These are phyloP conservation scores for Tenthredo amoena DNA, from an alignment of 2,888 invertebrate genomes.

Conservation along the genomic window DNA sequence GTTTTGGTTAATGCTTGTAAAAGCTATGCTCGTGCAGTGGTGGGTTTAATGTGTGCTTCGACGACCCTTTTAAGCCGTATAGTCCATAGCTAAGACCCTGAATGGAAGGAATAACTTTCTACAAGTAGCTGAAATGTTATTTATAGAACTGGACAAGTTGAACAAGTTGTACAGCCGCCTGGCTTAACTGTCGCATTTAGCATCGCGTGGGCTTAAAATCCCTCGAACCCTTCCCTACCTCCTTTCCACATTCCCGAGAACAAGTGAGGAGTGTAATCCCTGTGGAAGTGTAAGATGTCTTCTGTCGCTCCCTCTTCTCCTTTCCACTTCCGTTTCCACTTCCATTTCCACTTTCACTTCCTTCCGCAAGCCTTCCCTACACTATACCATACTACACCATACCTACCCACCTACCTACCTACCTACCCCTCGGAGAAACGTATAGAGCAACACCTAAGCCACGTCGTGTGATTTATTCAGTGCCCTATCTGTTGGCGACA, in stretches of 20 bases:
- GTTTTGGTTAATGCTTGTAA: conserved; percentile 11
- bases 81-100: conserved; percentile 50
- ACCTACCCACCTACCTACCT: neutral
- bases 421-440: conserved; percentile 43
- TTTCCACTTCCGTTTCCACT: conserved; percentile 22
- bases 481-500: conserved; percentile 54
- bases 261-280: conserved; percentile 54
- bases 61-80: conserved; percentile 47
- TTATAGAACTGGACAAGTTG: conserved; percentile 53
- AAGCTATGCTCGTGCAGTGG: neutral
- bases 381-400: neutral
- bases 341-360: conserved; percentile 42
- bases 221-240: neutral
- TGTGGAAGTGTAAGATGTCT: conserved; percentile 55
- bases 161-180: conserved; percentile 1
- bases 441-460: conserved; percentile 47
- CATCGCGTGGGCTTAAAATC: conserved; percentile 31
- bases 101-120: conserved; percentile 44
- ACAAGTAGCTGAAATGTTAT: conserved; percentile 51
- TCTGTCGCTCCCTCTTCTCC: conserved; percentile 25
- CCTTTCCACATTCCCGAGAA: conserved; percentile 48
- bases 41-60: neutral
- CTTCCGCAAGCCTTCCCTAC: conserved; percentile 31
- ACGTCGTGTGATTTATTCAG: conserved; percentile 54
- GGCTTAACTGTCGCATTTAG: conserved; percentile 38